phyloP scores from a whole-genome alignment of 2,888 invertebrate genomes.

The Acrobasis consociella region DNA sequence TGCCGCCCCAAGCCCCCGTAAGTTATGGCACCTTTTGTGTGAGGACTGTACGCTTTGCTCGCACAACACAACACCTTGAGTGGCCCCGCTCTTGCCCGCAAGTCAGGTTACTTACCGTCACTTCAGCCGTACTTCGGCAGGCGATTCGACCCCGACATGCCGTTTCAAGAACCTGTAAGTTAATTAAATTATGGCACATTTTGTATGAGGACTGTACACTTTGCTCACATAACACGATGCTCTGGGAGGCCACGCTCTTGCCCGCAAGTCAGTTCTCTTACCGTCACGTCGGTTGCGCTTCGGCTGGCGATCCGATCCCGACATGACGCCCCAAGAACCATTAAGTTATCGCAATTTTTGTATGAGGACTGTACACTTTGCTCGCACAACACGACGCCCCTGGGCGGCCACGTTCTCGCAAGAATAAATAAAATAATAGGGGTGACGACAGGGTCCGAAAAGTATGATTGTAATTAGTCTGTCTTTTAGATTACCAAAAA shows the following conservation, averaged over 20 bases:
- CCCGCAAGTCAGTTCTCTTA: conserved; percentile 52
- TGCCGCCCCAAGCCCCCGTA: conserved; percentile 78
- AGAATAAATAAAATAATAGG: no score
- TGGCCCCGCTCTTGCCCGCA: conserved; percentile 88
- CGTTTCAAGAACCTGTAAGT: conserved; percentile 75
- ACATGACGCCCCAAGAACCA: no score
- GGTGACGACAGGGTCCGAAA: no score
- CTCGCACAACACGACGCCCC: no score
- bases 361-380: no score
- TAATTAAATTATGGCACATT: background rate
- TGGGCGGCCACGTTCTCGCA: no score
- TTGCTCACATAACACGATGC: conserved; percentile 84
- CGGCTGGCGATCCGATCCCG: background rate
- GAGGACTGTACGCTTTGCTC: conserved; percentile 84
- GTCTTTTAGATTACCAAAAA: no score
- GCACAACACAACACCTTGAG: conserved; percentile 85
- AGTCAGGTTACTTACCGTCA: conserved; percentile 90
- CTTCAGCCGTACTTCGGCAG: conserved; percentile 89
- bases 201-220: conserved; percentile 81
- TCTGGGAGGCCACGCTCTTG: conserved; percentile 83
- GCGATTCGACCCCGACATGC: conserved; percentile 86
- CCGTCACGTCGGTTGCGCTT: background rate
- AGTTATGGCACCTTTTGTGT: conserved; percentile 34
- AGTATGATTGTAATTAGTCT: no score
- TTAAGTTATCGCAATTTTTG: background rate